Conservation (phyloP, 2,888 invertebrate genomes). For the Andrena chrysosceles region DNA sequence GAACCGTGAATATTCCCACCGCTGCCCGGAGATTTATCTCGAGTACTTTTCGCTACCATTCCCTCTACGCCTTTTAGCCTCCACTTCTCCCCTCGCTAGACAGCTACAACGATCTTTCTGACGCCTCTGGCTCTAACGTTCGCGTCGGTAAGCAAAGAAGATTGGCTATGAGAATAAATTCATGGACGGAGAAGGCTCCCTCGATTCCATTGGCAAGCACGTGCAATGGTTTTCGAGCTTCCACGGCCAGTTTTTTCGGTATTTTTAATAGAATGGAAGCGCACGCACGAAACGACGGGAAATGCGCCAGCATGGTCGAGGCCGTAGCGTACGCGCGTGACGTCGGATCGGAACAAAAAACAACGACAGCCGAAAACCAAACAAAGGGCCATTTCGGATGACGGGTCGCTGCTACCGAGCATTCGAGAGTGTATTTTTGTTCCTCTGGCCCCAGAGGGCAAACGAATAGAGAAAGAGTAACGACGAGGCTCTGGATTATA, state of each 20-base stretch:
- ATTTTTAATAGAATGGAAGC: background rate
- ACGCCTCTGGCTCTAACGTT: background rate
- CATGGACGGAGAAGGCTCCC: background rate
- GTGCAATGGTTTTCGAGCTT: background rate
- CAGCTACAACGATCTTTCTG: background rate
- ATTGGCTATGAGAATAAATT: constrained; percentile 5
- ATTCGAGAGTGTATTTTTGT: constrained; percentile 43
- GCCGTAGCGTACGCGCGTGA: background rate
- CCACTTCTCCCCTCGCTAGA: background rate
- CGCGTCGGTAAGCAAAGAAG: constrained; percentile 32
- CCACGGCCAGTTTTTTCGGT: background rate
- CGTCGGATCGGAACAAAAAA: background rate
- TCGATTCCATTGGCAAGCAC: background rate
- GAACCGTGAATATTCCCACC: constrained; percentile 7
- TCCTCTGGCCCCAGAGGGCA: background rate
- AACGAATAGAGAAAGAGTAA: constrained; percentile 43
- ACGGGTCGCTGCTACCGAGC: background rate
- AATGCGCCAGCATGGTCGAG: background rate
- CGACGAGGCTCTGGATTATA: constrained; percentile 57
- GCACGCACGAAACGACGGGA: background rate
- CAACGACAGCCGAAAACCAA: background rate
- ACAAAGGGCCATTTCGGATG: background rate
- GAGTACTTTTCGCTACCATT: background rate
- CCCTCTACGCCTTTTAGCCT: constrained; percentile 7
- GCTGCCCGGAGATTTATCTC: constrained; percentile 23